A percentile compares a stretch with the other conserved stretches of the same genome.
These are phyloP conservation scores for Melanophora roralis DNA, from an alignment of 2,888 invertebrate species.

Conservation along the genomic window DNA sequence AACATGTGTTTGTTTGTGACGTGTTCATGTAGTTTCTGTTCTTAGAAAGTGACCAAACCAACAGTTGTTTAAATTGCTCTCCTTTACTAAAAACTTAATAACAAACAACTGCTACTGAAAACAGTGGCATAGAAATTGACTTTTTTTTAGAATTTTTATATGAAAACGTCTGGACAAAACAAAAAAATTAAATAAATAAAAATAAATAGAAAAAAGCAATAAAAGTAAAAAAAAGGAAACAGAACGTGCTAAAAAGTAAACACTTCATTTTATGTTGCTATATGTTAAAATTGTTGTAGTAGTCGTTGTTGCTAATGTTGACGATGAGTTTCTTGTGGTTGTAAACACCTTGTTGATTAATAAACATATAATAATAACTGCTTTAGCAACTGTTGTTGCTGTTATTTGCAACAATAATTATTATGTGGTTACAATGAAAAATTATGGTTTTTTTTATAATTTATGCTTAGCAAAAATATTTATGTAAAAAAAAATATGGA, in stretches of 20 bases:
- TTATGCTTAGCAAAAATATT: neutral
- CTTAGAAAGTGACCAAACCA: constrained; percentile 4
- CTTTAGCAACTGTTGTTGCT: neutral
- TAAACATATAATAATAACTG: constrained; percentile 44
- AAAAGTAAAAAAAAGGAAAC: neutral
- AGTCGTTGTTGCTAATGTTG: neutral
- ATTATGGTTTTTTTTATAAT: constrained; percentile 6
- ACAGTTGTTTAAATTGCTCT: neutral
- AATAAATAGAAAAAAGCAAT: neutral
- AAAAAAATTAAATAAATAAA: constrained; percentile 8
- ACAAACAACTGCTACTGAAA: constrained; percentile 25
- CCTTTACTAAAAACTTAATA: neutral
- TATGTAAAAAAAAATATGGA: neutral
- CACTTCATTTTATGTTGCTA: constrained; percentile 45
- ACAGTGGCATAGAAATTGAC: neutral
- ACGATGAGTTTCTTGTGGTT: constrained; percentile 5
- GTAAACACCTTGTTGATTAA: constrained; percentile 56
- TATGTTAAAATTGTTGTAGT: neutral
- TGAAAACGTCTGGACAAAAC: neutral
- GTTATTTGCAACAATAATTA: constrained; percentile 14
- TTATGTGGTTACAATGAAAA: constrained; percentile 18
- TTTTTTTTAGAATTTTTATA: neutral
- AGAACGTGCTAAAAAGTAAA: constrained; percentile 54
- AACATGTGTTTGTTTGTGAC: neutral
- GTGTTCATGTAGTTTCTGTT: neutral